These are phyloP conservation scores for Harpagifer antarcticus DNA, from an alignment of 2,797 vertebrate species.

Conservation along the genomic window DNA sequence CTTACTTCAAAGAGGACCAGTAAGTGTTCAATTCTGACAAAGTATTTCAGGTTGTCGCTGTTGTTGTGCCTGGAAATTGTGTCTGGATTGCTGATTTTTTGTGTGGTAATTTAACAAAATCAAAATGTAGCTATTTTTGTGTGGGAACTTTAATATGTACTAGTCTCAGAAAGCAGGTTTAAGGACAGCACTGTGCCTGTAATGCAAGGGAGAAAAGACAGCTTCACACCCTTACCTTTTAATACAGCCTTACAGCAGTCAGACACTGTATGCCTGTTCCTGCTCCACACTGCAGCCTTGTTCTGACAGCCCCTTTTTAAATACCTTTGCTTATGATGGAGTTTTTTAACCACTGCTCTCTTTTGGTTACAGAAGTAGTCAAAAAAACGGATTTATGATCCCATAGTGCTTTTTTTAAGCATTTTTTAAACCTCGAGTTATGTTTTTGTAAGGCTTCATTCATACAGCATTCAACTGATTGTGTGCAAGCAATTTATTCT, in stretches of 20 bases:
- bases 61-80: neutral
- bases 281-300: slow-evolving; percentile 77
- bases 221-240: slow-evolving; percentile 48
- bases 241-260: slow-evolving; percentile 41
- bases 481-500: neutral
- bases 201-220: slow-evolving; percentile 26
- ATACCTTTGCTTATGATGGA: slow-evolving; percentile 39
- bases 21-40: too few species aligned
- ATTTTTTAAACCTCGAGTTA: neutral
- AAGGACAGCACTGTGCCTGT: slow-evolving; percentile 29
- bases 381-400: slow-evolving; percentile 18
- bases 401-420: neutral
- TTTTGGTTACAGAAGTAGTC: slow-evolving; percentile 1
- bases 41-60: slow-evolving; percentile 67
- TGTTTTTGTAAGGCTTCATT: neutral
- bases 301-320: slow-evolving; percentile 59
- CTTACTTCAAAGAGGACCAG: slow-evolving; percentile 97
- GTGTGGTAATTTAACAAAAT: neutral
- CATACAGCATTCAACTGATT: neutral
- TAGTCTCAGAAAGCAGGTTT: slow-evolving; percentile 32
- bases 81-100: neutral
- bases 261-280: slow-evolving; percentile 75
- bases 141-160: neutral
- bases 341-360: slow-evolving; percentile 24
- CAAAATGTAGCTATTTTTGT: neutral